A percentile compares a stretch with the other conserved stretches of the same genome.
These are phyloP conservation scores for Archocentrus centrarchus DNA, from an alignment of 2,113 vertebrate genomes.

Conservation along the genomic window DNA sequence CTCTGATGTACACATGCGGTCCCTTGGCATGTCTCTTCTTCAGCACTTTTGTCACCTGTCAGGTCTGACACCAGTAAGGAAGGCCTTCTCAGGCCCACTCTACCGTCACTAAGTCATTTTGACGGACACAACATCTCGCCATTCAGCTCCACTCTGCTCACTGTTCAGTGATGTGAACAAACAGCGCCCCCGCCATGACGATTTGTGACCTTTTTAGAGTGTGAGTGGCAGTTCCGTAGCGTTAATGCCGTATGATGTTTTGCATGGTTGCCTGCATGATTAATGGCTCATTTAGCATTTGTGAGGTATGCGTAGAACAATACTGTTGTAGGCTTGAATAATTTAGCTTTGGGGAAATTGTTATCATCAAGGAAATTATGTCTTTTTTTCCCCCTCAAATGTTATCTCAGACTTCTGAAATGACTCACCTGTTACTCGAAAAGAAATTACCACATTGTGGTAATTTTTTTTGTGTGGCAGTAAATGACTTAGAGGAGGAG, in stretches of 20 bases:
- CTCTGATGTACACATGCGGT: slow-evolving; percentile 8
- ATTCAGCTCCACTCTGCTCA: slow-evolving; percentile 46
- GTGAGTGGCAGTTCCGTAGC: slow-evolving; percentile 15
- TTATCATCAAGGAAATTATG: neutral
- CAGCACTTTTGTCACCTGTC: slow-evolving; percentile 73
- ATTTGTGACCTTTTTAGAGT: slow-evolving; percentile 63
- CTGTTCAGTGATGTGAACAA: slow-evolving; percentile 61
- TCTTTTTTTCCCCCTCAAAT: neutral
- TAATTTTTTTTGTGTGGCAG: neutral
- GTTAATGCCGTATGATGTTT: slow-evolving; percentile 28
- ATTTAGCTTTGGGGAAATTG: neutral
- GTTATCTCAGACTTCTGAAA: neutral
- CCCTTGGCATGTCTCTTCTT: slow-evolving; percentile 20
- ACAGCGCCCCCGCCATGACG: slow-evolving; percentile 5
- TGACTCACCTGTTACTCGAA: neutral
- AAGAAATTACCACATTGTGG: neutral
- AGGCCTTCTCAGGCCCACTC: slow-evolving; percentile 46
- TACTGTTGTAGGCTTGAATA: neutral
- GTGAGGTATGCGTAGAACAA: neutral
- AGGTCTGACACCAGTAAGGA: slow-evolving; percentile 49
- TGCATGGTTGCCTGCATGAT: slow-evolving; percentile 36
- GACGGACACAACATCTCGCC: slow-evolving; percentile 57
- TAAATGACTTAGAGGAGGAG: neutral
- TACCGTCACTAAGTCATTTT: slow-evolving; percentile 67
- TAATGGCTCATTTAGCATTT: slow-evolving; percentile 37